phyloP scores from a whole-genome alignment of 2,113 vertebrate genomes.

The Genyomyrus donnyi region DNA sequence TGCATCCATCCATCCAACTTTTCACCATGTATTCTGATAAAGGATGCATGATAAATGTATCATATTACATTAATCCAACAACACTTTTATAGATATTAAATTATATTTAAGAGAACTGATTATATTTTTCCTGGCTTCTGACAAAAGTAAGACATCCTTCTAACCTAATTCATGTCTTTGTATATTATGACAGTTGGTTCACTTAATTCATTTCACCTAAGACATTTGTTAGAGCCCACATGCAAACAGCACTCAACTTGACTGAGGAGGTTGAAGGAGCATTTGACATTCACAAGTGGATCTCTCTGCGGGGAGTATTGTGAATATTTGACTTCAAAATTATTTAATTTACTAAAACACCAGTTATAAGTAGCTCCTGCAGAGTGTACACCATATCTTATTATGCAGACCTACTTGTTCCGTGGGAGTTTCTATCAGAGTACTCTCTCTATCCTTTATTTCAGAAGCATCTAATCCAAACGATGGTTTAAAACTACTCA shows the following conservation, averaged over 20 bases:
- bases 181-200: neutral
- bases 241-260: neutral
- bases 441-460: neutral
- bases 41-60: neutral
- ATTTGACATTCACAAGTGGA: slow-evolving; percentile 4
- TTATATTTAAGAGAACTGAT: neutral
- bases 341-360: neutral
- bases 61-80: neutral
- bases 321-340: slow-evolving; percentile 8
- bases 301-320: neutral
- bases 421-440: neutral
- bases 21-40: neutral
- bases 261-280: neutral
- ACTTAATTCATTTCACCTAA: neutral
- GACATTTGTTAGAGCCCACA: neutral
- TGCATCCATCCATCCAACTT: neutral
- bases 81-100: neutral
- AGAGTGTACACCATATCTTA: neutral
- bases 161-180: neutral
- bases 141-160: neutral
- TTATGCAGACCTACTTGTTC: neutral
- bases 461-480: neutral
- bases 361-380: neutral
- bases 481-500: neutral
- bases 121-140: neutral